Evolutionary conservation across 2,888 invertebrate species (phyloP), one percentile per base, ranked within the genome.

Genomic region (Agelastica alni): DNA sequence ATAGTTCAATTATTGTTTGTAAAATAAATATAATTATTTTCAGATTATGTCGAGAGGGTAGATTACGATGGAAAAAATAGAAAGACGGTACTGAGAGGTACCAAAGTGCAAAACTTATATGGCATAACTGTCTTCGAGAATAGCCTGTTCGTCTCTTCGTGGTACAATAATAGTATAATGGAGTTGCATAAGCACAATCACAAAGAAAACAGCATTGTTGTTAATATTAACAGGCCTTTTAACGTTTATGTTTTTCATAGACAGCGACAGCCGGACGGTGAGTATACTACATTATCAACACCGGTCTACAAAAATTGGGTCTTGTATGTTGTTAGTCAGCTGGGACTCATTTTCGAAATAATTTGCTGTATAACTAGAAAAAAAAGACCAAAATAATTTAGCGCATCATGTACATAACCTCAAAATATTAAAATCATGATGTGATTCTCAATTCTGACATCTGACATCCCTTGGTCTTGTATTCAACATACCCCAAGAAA

Each of bases 121-220:
- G 85, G 86, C 45, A 82, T 93, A 34, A 84, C 86, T 28, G 77
- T 90, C 51, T 88, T 93, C 74, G 89, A 89, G 76, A 84, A 85
- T 69, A 80, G 80, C 69, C 76, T 93, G 61, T 93, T 83, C 77
- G 83, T 89, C 56, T 87, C 90, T 45, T 84, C 84, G 58, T 88
- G 88, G 86, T 79, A 81, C 62, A 84, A 85, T 70, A 81, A 83
- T 65, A 81, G 80, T 63, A 82, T 91, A 65, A 75, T 84, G 57
- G 77, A 82, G 54, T 74, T 87, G 65, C 79, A 85, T 69, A 85
- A 85, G 70, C 82, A 80, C 59, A 77, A 79, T 48, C 71, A 78
- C 3, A 36, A 39, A 6, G 60, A 56, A 14, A 60, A 58, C 4
- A 64, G 45, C 4, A 71, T 82, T 16, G 70, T 75, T 14, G 69